phyloP scores from a whole-genome alignment of 2,888 invertebrate species.

The Eupeodes latifasciatus region DNA sequence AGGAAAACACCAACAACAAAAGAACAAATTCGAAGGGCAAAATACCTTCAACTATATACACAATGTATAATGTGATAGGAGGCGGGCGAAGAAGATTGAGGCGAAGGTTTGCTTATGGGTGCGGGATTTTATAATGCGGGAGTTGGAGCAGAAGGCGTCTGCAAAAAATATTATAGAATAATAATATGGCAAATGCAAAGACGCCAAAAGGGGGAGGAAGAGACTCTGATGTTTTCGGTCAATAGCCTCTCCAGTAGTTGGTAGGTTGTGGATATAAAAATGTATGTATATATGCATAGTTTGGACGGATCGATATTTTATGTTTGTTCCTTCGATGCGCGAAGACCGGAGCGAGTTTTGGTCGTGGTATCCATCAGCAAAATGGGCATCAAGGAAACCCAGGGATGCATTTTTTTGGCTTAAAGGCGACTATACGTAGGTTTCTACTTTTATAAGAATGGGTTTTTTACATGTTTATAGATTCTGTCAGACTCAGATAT shows the following conservation, averaged over 20 bases:
- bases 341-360: not conserved
- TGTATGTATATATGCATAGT: constrained; percentile 5
- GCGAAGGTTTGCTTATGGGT: constrained; percentile 9
- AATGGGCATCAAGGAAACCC: not conserved
- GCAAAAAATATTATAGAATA: constrained; percentile 29
- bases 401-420: constrained; percentile 3
- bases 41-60: constrained; percentile 14
- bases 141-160: constrained; percentile 21
- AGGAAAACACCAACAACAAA: constrained; percentile 34
- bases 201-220: not conserved
- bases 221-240: constrained; percentile 64
- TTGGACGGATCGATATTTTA: constrained; percentile 63
- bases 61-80: constrained; percentile 5
- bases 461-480: too few relatives aligned
- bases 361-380: constrained; percentile 13
- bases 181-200: constrained; percentile 27
- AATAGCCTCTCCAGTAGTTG: constrained; percentile 54
- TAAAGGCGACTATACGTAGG: too few relatives aligned
- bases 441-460: too few relatives aligned
- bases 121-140: not conserved
- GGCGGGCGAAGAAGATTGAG: not conserved
- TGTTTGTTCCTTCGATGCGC: constrained; percentile 50
- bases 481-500: too few relatives aligned
- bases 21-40: constrained; percentile 42
- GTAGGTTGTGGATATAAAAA: not conserved